A percentile compares a stretch with the other conserved stretches of the same genome.
Conservation (phyloP, 2,113 vertebrate species). For the Chrysochloris asiatica region DNA sequence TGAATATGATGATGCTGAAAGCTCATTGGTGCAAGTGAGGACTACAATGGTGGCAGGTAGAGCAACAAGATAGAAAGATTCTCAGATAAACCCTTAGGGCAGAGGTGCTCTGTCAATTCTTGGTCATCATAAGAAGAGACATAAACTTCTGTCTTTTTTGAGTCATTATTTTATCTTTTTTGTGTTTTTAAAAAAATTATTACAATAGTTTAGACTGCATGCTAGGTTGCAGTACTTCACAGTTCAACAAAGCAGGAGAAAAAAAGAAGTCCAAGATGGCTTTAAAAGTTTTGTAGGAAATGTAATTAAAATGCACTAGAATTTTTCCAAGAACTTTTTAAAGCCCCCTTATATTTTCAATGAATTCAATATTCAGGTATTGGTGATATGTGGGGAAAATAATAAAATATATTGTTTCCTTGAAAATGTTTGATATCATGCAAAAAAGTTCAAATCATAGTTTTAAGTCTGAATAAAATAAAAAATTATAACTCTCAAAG, state of each 20-base stretch:
- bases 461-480: too few species aligned
- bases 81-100: not conserved
- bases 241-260: too few species aligned
- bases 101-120: not conserved
- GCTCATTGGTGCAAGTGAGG: not conserved
- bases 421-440: not conserved
- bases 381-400: not conserved
- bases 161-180: not conserved
- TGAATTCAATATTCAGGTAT: not conserved
- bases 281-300: too few species aligned
- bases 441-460: not conserved
- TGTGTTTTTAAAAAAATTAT: not conserved
- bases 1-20: too few species aligned
- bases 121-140: not conserved
- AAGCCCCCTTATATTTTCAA: not conserved
- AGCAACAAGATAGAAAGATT: not conserved
- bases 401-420: not conserved
- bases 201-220: not conserved
- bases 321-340: too few species aligned
- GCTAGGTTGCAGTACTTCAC: not conserved
- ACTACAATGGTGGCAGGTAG: rapidly evolving
- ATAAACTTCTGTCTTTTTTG: not conserved
- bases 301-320: too few species aligned
- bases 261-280: too few species aligned
- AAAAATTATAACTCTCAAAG: not conserved